A percentile compares a stretch with the other conserved stretches of the same genome.
Conservation (phyloP, 2,797 vertebrate species). For the Diceros bicornis region DNA sequence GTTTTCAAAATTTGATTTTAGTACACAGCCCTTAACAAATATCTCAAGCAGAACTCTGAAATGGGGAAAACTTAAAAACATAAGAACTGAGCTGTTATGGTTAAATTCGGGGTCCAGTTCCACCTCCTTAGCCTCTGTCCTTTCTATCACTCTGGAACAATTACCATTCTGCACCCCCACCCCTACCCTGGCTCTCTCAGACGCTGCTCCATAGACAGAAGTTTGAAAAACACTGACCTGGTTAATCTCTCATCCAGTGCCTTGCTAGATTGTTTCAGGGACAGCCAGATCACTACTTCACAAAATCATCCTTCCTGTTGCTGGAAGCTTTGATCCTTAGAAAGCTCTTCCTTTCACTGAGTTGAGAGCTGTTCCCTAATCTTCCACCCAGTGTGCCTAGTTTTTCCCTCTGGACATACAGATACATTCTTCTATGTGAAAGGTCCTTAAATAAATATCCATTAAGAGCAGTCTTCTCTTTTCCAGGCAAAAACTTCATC, state of each 20-base stretch:
- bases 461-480: constrained; percentile 16
- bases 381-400: background rate
- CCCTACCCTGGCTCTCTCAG: background rate
- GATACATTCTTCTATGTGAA: background rate
- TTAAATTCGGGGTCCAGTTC: background rate
- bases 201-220: background rate
- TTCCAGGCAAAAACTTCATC: constrained; percentile 24
- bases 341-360: constrained; percentile 5
- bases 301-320: background rate
- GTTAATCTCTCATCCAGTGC: background rate
- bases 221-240: background rate
- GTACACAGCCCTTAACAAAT: background rate
- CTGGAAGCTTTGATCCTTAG: background rate
- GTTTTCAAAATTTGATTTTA: constrained; percentile 50
- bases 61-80: background rate
- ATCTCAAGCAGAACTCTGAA: background rate
- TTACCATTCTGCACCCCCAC: background rate
- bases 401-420: background rate
- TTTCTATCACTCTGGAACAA: background rate
- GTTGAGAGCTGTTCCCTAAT: background rate
- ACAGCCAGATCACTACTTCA: background rate
- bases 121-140: background rate
- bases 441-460: background rate
- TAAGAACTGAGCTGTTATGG: background rate
- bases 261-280: background rate